These are phyloP conservation scores for Dreissena rostriformis DNA, from an alignment of 1,140 invertebrate genomes.

Conservation along the genomic window DNA sequence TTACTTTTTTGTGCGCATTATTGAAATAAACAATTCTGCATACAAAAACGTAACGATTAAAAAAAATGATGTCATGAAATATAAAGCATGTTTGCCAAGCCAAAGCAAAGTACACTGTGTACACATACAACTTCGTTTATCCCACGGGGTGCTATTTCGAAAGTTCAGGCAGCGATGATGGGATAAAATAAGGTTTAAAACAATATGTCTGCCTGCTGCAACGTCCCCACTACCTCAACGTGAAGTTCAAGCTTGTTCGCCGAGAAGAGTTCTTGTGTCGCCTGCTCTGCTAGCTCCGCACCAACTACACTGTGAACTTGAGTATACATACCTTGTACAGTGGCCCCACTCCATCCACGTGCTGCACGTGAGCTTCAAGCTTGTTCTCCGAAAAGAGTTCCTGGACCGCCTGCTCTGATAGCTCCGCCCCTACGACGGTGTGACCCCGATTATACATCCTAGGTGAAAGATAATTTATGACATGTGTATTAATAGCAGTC, in stretches of 20 bases:
- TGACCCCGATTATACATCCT: slow-evolving; percentile 42
- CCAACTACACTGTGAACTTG: neutral
- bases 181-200: too few relatives aligned
- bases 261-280: neutral
- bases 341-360: slow-evolving; percentile 1
- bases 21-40: too few relatives aligned
- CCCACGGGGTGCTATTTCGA: too few relatives aligned
- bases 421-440: slow-evolving; percentile 31
- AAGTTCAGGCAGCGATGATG: too few relatives aligned
- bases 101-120: too few relatives aligned
- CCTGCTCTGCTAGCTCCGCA: neutral
- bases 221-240: too few relatives aligned
- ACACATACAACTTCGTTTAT: too few relatives aligned
- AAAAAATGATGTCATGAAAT: too few relatives aligned
- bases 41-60: too few relatives aligned
- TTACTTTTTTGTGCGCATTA: too few relatives aligned
- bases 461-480: neutral
- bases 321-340: slow-evolving; percentile 27
- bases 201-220: too few relatives aligned
- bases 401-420: slow-evolving; percentile 24
- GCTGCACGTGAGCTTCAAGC: slow-evolving; percentile 1
- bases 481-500: neutral
- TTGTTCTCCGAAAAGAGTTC: slow-evolving; percentile 30
- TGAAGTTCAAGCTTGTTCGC: neutral
- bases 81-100: too few relatives aligned